phyloP scores from a whole-genome alignment of 1,140 invertebrate species.

The Neodiprion lecontei region DNA sequence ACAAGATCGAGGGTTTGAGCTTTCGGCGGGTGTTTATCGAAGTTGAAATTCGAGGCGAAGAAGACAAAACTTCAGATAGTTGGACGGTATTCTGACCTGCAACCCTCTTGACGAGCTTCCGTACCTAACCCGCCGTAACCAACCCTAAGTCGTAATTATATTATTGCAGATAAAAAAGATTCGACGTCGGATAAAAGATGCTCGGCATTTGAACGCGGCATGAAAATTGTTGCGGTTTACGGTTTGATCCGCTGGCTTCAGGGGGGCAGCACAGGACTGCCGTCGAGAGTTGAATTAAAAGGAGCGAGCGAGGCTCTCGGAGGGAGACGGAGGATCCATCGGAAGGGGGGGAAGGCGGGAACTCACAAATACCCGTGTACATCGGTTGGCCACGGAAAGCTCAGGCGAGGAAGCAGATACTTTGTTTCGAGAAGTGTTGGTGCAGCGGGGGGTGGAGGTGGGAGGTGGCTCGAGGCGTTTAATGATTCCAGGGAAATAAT shows the following conservation, averaged over 20 bases:
- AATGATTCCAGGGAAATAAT: conserved; percentile 34
- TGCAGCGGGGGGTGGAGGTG: neutral
- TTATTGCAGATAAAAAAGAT: no score
- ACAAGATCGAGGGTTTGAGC: no score
- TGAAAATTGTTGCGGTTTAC: conserved; percentile 40
- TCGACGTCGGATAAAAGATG: no score
- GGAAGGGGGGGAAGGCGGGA: conserved; percentile 21
- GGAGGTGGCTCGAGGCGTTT: conserved; percentile 24
- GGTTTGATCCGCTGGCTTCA: conserved; percentile 38
- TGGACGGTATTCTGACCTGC: no score
- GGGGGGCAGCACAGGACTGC: conserved; percentile 56
- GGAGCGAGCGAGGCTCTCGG: conserved; percentile 26
- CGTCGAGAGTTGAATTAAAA: conserved; percentile 40
- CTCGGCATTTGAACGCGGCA: neutral
- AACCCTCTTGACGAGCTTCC: no score
- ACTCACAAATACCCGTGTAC: conserved; percentile 25
- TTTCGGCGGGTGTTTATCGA: no score
- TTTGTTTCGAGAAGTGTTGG: neutral
- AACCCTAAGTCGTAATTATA: no score
- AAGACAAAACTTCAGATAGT: no score
- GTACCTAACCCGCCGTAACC: no score
- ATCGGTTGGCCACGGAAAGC: neutral
- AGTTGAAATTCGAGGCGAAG: no score
- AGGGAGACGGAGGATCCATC: conserved; percentile 20
- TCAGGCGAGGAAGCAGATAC: conserved; percentile 13